Percentiles rank a stretch among this genome's conserved stretches.
phyloP scores from a whole-genome alignment of 2,797 vertebrate genomes.

The Acanthis flammea region DNA sequence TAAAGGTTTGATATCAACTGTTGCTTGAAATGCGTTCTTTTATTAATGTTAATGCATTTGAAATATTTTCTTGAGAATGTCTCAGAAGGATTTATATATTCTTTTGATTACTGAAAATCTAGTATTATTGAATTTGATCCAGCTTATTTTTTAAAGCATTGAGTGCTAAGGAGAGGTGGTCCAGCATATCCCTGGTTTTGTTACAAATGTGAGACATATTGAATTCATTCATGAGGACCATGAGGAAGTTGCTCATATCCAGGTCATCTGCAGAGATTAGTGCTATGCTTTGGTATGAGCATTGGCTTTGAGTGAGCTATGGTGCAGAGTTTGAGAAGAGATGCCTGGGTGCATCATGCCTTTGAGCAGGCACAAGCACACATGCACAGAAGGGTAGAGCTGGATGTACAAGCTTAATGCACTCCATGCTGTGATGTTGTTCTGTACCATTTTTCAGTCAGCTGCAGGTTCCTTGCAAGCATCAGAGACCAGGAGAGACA shows the following conservation, averaged over 20 bases:
- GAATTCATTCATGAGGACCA: not conserved
- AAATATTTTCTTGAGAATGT: not conserved
- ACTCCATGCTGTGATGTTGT: not conserved
- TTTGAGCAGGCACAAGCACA: not conserved
- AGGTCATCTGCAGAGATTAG: not conserved
- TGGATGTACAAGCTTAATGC: not conserved
- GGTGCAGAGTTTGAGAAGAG: not conserved
- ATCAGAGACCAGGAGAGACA: rapidly evolving
- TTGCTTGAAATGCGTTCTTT: not conserved
- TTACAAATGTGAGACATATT: not conserved
- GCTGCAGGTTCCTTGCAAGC: not conserved
- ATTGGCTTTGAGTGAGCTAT: not conserved
- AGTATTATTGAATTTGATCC: not conserved
- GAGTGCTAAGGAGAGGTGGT: not conserved
- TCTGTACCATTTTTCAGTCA: not conserved
- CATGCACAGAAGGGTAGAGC: not conserved
- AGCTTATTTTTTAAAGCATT: not conserved
- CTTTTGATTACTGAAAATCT: not conserved
- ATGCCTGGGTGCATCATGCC: not conserved
- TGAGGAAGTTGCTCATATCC: not conserved
- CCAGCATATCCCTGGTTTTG: not conserved
- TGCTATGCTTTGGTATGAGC: not conserved
- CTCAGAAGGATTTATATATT: not conserved
- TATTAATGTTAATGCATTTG: not conserved
- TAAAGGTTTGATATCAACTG: not conserved